phyloP scores from a whole-genome alignment of 2,888 invertebrate species.

The Ophioninae sp. region DNA sequence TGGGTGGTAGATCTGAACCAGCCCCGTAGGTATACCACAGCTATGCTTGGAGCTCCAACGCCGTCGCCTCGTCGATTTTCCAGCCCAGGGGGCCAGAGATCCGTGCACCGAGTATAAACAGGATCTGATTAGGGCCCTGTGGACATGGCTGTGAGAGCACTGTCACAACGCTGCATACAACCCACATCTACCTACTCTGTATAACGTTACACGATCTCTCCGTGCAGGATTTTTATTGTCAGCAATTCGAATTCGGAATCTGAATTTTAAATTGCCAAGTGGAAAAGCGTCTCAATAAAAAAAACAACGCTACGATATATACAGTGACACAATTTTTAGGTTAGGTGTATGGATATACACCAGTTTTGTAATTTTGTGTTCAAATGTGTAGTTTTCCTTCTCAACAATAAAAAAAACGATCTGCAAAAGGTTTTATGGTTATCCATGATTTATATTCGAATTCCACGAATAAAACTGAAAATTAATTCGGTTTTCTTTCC shows the following conservation, averaged over 20 bases:
- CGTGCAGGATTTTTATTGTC: constrained; percentile 6
- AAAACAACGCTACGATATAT: neutral
- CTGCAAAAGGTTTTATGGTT: no score
- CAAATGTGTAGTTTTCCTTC: no score
- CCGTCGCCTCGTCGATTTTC: constrained; percentile 69
- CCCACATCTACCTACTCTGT: constrained; percentile 7
- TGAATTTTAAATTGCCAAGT: constrained; percentile 67
- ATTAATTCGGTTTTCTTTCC: no score
- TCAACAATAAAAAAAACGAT: no score
- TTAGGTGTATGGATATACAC: no score
- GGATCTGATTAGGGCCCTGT: constrained; percentile 73
- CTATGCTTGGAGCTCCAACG: constrained; percentile 5
- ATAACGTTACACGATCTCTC: constrained; percentile 7
- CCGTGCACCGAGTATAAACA: constrained; percentile 75
- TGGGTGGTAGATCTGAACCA: constrained; percentile 49
- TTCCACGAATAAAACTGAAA: no score
- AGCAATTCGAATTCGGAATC: constrained; percentile 74
- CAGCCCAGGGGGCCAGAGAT: constrained; percentile 68
- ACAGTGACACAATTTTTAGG: neutral
- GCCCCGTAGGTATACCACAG: constrained; percentile 11
- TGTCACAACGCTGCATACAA: constrained; percentile 20
- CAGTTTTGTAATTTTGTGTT: no score
- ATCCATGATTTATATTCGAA: no score
- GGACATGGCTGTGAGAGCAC: constrained; percentile 22
- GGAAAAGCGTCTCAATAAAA: constrained; percentile 24